phyloP scores from a whole-genome alignment of 2,113 vertebrate species.

The Acinonyx jubatus region DNA sequence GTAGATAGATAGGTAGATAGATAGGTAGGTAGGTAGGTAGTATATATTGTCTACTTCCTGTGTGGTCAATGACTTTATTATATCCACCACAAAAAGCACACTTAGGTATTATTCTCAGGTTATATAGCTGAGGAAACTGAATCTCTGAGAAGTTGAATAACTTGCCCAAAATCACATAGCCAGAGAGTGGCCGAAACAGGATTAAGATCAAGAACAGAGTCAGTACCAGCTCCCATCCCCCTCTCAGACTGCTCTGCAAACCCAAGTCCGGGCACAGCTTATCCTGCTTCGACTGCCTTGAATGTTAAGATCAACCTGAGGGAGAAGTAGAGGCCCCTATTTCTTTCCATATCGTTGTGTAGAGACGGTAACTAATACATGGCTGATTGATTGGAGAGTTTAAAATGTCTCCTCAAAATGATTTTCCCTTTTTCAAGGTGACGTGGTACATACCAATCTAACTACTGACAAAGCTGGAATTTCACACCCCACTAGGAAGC shows the following conservation, averaged over 20 bases:
- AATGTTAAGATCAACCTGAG: background rate
- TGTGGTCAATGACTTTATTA: background rate
- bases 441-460: fast-evolving
- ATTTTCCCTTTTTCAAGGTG: background rate
- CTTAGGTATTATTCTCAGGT: background rate
- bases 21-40: too few relatives aligned
- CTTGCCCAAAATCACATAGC: background rate
- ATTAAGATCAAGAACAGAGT: background rate
- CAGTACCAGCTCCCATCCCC: fast-evolving
- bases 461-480: background rate
- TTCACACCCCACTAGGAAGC: background rate
- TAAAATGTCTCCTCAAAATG: background rate
- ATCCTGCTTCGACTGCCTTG: background rate
- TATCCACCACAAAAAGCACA: background rate
- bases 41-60: background rate
- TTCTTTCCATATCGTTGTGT: background rate
- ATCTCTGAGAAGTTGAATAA: background rate
- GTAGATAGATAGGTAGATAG: background rate
- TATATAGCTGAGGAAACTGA: background rate
- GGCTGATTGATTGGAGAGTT: background rate
- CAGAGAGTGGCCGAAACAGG: background rate
- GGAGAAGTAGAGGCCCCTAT: background rate
- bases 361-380: background rate
- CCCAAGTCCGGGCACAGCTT: background rate
- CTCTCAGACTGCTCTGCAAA: background rate